Evolutionary conservation across 2,113 vertebrate genomes (phyloP).

Genomic region (Puffinus mauretanicus): DNA sequence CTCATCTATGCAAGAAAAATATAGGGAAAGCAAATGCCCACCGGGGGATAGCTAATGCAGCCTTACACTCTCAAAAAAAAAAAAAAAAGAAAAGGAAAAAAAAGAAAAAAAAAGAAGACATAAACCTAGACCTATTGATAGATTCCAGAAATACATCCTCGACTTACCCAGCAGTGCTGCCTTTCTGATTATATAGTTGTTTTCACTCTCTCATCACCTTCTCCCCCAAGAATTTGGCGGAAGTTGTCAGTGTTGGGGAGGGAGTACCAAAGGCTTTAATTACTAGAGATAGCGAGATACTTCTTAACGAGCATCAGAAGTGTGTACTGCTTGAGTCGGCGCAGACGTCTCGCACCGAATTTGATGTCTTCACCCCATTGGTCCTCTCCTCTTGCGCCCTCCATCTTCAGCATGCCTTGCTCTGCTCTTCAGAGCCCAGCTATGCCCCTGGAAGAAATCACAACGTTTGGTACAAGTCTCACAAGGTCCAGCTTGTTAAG

Average conservation of each 20-base stretch:
- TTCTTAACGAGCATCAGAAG: background rate
- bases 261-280: conserved; percentile 19
- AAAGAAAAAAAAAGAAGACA: background rate
- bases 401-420: conserved; percentile 1
- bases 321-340: conserved; percentile 1
- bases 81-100: too few species aligned
- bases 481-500: conserved; percentile 27
- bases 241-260: background rate
- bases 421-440: conserved; percentile 27
- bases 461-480: conserved; percentile 58
- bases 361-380: background rate
- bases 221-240: background rate
- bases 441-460: conserved; percentile 49
- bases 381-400: background rate
- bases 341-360: background rate
- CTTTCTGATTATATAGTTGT: conserved; percentile 22
- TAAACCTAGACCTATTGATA: background rate
- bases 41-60: background rate
- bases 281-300: background rate
- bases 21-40: conserved; percentile 29
- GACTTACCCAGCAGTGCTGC: background rate
- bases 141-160: conserved; percentile 33
- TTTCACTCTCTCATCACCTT: background rate
- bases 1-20: conserved; percentile 69
- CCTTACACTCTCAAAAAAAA: background rate